Evolutionary conservation across 92 coral and sea anemone genomes (phyloP).

Genomic region (Nematostella vectensis): DNA sequence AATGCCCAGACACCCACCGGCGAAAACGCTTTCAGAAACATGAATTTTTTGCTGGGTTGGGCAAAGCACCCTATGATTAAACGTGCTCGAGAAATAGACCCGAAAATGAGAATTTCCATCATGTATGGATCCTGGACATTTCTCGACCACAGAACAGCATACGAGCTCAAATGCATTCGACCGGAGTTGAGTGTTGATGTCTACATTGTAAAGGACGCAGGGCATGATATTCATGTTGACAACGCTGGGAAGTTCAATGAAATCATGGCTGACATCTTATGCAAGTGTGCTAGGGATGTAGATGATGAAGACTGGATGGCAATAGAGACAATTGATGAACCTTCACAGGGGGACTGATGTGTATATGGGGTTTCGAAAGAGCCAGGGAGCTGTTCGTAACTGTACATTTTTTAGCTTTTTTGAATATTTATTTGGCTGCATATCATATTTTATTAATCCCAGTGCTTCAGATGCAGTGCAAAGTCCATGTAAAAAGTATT

Average conservation of each 20-base stretch:
- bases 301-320: slow-evolving; percentile 65
- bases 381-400: no score
- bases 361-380: no score
- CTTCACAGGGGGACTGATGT: no score
- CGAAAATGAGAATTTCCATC: slow-evolving; percentile 48
- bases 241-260: slow-evolving; percentile 73
- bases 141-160: slow-evolving; percentile 94
- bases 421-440: no score
- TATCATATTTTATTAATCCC: no score
- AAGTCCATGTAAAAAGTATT: no score
- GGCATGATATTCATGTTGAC: slow-evolving; percentile 82
- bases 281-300: slow-evolving; percentile 9
- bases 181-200: slow-evolving; percentile 68
- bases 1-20: slow-evolving; percentile 86
- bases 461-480: no score
- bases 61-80: slow-evolving; percentile 87
- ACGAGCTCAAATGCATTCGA: slow-evolving; percentile 82
- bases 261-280: slow-evolving; percentile 40
- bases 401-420: no score
- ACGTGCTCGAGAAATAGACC: slow-evolving; percentile 54
- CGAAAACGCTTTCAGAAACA: slow-evolving; percentile 77
- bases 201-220: slow-evolving; percentile 71
- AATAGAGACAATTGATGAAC: slow-evolving; percentile 23
- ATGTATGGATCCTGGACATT: slow-evolving; percentile 85
- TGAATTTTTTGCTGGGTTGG: slow-evolving; percentile 80